These are phyloP conservation scores for Drosophila kambysellisi DNA, from an alignment of 2,888 invertebrate species.

Conservation along the genomic window DNA sequence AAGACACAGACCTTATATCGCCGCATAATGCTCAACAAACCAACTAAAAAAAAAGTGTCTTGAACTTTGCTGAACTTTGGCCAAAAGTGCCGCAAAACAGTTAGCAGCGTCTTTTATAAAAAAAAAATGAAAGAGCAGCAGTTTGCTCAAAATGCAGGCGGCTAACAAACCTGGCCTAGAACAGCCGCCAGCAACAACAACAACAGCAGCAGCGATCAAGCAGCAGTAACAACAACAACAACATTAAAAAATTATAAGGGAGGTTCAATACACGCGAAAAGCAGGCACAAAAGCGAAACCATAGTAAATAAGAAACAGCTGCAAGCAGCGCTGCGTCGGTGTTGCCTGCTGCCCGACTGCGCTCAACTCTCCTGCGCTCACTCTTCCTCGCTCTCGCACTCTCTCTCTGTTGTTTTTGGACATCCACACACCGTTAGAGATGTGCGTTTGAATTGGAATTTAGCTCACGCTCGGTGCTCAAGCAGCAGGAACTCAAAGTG, in stretches of 20 bases:
- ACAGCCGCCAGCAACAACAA: slow-evolving; percentile 43
- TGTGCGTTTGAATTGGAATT: slow-evolving; percentile 14
- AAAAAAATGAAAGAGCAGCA: slow-evolving; percentile 46
- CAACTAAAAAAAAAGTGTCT: slow-evolving; percentile 35
- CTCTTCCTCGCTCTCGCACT: slow-evolving; percentile 10
- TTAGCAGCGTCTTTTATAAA: slow-evolving; percentile 35
- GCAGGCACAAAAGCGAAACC: slow-evolving; percentile 69
- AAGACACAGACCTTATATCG: slow-evolving; percentile 25
- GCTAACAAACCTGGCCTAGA: slow-evolving; percentile 63
- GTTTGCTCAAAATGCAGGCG: slow-evolving; percentile 54
- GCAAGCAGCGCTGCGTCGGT: slow-evolving; percentile 60
- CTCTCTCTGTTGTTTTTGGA: slow-evolving; percentile 4
- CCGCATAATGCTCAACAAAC: slow-evolving; percentile 4
- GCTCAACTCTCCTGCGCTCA: slow-evolving; percentile 27
- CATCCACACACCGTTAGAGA: slow-evolving; percentile 34
- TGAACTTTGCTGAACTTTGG: slow-evolving; percentile 66
- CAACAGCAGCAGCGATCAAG: slow-evolving; percentile 36
- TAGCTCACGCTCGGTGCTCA: neutral
- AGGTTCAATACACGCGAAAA: slow-evolving; percentile 73
- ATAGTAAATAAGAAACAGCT: slow-evolving; percentile 81
- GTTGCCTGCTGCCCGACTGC: slow-evolving; percentile 20
- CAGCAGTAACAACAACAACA: slow-evolving; percentile 27
- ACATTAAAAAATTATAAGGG: slow-evolving; percentile 65
- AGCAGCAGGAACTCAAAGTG: neutral
- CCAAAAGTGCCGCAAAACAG: slow-evolving; percentile 53